Percentiles rank a stretch among this genome's conserved stretches.
These are phyloP conservation scores for Passer domesticus DNA, from an alignment of 2,113 vertebrate genomes.

Conservation along the genomic window DNA sequence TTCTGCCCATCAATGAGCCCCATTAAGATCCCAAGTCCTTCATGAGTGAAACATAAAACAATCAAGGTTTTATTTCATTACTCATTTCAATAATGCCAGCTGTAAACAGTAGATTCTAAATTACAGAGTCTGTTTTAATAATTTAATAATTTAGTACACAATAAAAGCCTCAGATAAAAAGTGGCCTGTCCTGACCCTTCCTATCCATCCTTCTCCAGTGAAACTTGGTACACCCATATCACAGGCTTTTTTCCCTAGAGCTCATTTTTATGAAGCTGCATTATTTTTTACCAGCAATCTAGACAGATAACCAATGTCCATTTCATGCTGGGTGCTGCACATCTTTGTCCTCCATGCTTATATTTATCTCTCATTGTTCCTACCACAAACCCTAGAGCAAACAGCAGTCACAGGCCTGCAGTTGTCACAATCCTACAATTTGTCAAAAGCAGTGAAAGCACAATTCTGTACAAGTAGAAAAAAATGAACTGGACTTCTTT, in stretches of 20 bases:
- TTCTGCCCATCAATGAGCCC: background rate
- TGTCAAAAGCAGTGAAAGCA: conserved; percentile 5
- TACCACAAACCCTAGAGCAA: background rate
- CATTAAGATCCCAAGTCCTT: background rate
- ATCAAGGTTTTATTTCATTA: background rate
- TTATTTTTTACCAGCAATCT: background rate
- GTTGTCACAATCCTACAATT: background rate
- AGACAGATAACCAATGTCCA: background rate
- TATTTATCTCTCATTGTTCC: background rate
- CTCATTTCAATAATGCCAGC: background rate
- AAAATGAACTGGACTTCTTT: background rate
- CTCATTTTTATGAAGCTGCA: background rate
- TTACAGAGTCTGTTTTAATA: background rate
- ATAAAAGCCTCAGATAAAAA: background rate
- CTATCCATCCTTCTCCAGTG: background rate
- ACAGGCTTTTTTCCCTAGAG: background rate
- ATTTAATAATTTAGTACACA: background rate
- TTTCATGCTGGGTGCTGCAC: background rate
- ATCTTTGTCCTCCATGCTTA: background rate
- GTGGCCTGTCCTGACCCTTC: background rate
- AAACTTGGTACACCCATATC: background rate
- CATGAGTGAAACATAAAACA: background rate
- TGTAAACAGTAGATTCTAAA: background rate
- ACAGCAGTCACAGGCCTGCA: background rate
- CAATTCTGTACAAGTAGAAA: background rate